Base-by-base conservation (phyloP, 1,140 invertebrate species). In the Drosophila dunni region DNA sequence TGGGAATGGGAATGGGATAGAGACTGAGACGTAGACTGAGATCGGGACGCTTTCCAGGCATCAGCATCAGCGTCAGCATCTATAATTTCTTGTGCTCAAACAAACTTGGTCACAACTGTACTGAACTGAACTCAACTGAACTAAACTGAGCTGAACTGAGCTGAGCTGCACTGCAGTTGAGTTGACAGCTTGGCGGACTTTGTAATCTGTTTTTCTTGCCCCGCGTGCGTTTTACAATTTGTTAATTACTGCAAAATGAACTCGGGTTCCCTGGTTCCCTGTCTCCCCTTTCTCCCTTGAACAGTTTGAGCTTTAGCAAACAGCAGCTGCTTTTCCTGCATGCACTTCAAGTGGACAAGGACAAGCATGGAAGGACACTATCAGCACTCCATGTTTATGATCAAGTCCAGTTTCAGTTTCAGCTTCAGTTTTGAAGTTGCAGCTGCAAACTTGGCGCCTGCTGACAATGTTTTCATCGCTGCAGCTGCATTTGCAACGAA, bases 171-270 rank as follows among this genome's bases (percentile, higher is more conserved):
- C 53, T 72, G 51, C 44, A 48, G 45, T 38, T 56, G 33, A 42
- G 53, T 51, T 70, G 67, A 70, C 72, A 69, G 60, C 53, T 73
- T 63, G 58, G 51, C 58, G 54, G 51, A 58, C 46, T 53, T 36
- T 53, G 48, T 20, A 20, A 34, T 50, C 38, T 46, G 54, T 44
- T 29, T 29, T 29, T 38, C 38, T 45, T 53, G 34, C 51, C 51
- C 61, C 58, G 48, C 62, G 51, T 79, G 73, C 76, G 58, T 79
- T 88, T 90, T 75, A 88, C 84, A 89, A 89, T 89, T 89, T 89
- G 84, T 89, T 89, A 89, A 89, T 89, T 89, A 89, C 84, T 90
- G 71, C 74, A 81, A 78, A 89, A 89, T 89, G 84, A 89, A 89
- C 85, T 89, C 24, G 3, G 6, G 4, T 29, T 1, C 6, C 24